Evolutionary conservation across 2,113 vertebrate species (phyloP), one percentile per base, ranked within the genome.

Genomic region (Cyprinodon brontotheroides): DNA sequence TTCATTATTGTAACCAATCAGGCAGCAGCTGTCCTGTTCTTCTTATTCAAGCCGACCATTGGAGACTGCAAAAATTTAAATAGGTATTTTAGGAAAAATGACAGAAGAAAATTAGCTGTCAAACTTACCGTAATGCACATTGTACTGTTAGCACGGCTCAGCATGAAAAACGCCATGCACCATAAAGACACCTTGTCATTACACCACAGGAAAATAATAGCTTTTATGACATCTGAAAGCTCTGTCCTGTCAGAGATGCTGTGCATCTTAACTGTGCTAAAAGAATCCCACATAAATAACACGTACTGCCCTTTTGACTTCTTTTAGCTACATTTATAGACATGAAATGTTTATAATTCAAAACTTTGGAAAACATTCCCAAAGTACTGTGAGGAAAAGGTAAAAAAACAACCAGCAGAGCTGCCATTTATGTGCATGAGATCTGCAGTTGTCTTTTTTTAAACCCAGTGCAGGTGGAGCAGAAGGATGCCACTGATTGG

Each of bases 311-410:
- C 65, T 37, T 73, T 82, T 75, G 15, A 72, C 70, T 83, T 53
- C 71, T 61, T 74, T 72, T 61, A 17, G 61, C 74, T 45, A 81
- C 79, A 81, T 84, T 82, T 73, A 41, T 60, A 69, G 48, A 11
- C 45, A 40, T 53, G 70, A 78, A 79, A 76, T 63, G 87, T 87
- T 71, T 61, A 88, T 89, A 83, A 85, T 87, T 87, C 80, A 89
- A 66, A 86, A 77, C 65, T 57, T 61, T 10, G 45, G 57, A 65
- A 77, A 83, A 68, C 70, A 74, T 81, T 76, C 47, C 13, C 73
- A 70, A 61, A 75, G 40, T 73, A 69, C 48, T 0, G 53, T 13
- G 65, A 68, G 53, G 48, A 60, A 20, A n/a, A 14, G 40, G 66
- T 36, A 0, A 20, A 53, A 73, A 82, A 70, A 67, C 59, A 67